A percentile compares a stretch with the other conserved stretches of the same genome.
Evolutionary conservation across 1,140 invertebrate genomes (phyloP).

Genomic region (Heliconius hewitsoni): DNA sequence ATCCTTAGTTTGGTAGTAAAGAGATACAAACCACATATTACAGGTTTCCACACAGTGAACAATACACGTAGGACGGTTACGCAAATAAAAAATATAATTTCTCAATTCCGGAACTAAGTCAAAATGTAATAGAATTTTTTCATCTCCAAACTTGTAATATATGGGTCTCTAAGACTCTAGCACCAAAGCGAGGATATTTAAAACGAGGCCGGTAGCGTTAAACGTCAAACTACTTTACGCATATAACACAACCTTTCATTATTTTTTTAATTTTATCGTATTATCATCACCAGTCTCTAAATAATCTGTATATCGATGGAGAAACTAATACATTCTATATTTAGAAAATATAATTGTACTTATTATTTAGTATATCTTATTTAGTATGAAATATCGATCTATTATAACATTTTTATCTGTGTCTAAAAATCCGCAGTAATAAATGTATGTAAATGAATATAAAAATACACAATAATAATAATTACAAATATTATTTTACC

Average conservation of each 20-base stretch:
- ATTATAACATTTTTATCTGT: not conserved
- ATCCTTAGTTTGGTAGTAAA: not conserved
- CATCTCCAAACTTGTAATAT: too few species aligned
- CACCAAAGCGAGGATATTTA: too few species aligned
- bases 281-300: not conserved
- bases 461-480: conserved; percentile 1
- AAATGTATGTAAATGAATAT: not conserved
- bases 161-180: too few species aligned
- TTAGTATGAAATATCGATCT: not conserved
- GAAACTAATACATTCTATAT: not conserved
- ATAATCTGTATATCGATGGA: not conserved
- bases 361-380: too few species aligned
- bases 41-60: too few species aligned
- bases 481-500: not conserved
- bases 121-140: too few species aligned
- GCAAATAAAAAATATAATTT: too few species aligned
- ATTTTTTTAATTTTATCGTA: not conserved
- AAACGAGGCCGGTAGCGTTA: not conserved
- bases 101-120: too few species aligned
- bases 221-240: not conserved
- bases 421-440: not conserved
- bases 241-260: not conserved
- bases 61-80: too few species aligned
- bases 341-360: not conserved
- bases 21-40: too few species aligned